Percentiles rank a stretch among this genome's conserved stretches.
Conservation (phyloP, 2,797 vertebrate genomes). For the Urophycis tenuis region DNA sequence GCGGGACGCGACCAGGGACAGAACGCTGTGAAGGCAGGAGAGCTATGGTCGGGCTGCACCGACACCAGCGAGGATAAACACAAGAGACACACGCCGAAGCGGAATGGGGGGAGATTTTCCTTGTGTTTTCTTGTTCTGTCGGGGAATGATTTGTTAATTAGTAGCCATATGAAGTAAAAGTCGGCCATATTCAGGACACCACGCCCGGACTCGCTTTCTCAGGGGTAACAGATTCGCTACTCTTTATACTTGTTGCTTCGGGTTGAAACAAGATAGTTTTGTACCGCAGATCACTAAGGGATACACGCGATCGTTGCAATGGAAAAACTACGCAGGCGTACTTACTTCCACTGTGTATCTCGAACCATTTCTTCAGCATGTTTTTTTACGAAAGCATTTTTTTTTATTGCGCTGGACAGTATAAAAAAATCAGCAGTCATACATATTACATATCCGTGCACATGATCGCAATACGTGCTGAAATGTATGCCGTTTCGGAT, state of each 20-base stretch:
- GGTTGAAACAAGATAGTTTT: not conserved
- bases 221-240: not conserved
- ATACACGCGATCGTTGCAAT: not conserved
- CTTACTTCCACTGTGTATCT: not conserved
- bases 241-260: not conserved
- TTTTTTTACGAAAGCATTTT: not conserved
- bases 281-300: not conserved
- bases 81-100: no score
- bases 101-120: no score
- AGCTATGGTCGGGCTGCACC: no score
- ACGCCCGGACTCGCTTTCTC: not conserved
- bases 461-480: not conserved
- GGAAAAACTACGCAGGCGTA: not conserved
- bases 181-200: conserved; percentile 75
- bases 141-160: not conserved
- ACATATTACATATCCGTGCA: not conserved
- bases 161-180: conserved; percentile 37
- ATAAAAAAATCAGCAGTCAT: not conserved
- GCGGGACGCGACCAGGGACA: not conserved
- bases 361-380: not conserved
- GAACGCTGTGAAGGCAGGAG: not conserved
- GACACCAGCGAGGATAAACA: no score
- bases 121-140: not conserved
- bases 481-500: not conserved
- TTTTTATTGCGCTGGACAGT: not conserved